Percentiles rank a stretch among this genome's conserved stretches.
These are phyloP conservation scores for Ichneumoninae sp. DNA, from an alignment of 2,888 invertebrate genomes.

Conservation along the genomic window DNA sequence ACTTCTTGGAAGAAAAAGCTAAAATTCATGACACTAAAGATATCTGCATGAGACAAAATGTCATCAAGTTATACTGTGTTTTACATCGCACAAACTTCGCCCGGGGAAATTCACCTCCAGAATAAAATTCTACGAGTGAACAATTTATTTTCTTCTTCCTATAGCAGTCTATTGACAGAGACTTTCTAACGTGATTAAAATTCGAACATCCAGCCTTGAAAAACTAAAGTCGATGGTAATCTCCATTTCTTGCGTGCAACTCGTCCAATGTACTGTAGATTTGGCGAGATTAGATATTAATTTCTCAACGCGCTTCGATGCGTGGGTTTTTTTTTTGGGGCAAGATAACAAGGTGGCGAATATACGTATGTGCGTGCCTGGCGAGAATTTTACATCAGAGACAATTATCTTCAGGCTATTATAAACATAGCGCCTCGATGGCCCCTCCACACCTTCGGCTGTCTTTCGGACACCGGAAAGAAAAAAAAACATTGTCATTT, in stretches of 20 bases:
- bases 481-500: background rate
- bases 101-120: too few species aligned
- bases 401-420: constrained; percentile 8
- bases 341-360: background rate
- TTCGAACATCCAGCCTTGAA: too few species aligned
- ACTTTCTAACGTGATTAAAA: too few species aligned
- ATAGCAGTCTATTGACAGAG: too few species aligned
- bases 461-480: background rate
- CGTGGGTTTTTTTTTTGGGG: background rate
- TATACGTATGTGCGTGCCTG: background rate
- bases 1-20: too few species aligned
- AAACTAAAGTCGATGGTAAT: too few species aligned
- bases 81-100: too few species aligned
- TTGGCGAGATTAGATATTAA: background rate
- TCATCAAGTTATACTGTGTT: too few species aligned
- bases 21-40: background rate
- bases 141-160: too few species aligned
- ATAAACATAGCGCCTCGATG: constrained; percentile 3
- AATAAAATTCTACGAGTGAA: too few species aligned
- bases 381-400: background rate
- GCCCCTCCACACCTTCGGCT: background rate
- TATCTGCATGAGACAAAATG: too few species aligned
- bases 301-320: constrained; percentile 1
- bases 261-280: background rate
- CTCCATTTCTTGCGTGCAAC: too few species aligned